Conservation (phyloP, 2,113 vertebrate species). For the Aspidoscelis tigris region DNA sequence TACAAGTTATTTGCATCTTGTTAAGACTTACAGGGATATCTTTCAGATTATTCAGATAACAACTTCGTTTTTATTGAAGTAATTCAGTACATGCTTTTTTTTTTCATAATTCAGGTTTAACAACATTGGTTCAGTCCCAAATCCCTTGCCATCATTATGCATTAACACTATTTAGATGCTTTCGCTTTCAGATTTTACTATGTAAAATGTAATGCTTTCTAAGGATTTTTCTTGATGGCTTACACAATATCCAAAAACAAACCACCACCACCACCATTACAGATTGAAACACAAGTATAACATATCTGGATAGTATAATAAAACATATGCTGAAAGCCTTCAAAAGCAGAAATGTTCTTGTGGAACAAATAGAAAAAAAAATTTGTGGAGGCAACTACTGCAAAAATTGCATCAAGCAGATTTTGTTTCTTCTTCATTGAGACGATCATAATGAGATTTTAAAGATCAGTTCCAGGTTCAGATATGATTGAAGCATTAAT, state of each 20-base stretch:
- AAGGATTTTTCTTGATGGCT: too few species aligned
- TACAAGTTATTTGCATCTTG: background rate
- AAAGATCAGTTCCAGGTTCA: background rate
- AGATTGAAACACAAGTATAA: too few species aligned
- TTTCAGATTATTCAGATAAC: too few species aligned
- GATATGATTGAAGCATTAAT: background rate
- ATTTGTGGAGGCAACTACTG: background rate
- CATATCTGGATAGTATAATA: background rate
- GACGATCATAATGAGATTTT: background rate
- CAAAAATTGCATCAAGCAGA: background rate
- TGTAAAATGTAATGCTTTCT: too few species aligned
- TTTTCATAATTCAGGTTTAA: background rate
- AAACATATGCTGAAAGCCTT: background rate
- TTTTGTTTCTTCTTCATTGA: background rate
- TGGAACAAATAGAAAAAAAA: too few species aligned
- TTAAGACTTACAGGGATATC: background rate
- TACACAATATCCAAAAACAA: too few species aligned
- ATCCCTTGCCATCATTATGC: background rate
- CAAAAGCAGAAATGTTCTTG: background rate
- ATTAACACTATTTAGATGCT: too few species aligned
- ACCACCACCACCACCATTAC: too few species aligned
- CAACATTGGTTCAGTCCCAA: background rate
- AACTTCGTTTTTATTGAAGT: background rate
- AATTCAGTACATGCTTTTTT: background rate
- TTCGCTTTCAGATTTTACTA: too few species aligned